These are phyloP conservation scores for Danio tinwini DNA, from an alignment of 2,797 vertebrate species.

Conservation along the genomic window DNA sequence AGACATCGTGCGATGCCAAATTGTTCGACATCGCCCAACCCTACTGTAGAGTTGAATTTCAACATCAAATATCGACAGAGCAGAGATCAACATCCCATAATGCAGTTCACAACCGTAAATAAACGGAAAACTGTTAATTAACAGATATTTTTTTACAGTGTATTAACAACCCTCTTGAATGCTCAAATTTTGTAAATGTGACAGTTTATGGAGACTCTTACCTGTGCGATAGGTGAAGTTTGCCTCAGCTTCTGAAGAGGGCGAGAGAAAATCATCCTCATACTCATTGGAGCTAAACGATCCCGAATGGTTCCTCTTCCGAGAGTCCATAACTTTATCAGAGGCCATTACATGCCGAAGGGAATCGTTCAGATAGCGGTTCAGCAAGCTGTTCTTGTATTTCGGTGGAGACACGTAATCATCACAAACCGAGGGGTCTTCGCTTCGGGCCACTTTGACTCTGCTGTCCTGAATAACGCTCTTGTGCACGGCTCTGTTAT, in stretches of 20 bases:
- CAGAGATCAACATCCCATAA: no score
- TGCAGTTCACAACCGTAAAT: no score
- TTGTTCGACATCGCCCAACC: no score
- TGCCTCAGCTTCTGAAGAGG: slow-evolving; percentile 94
- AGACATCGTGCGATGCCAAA: no score
- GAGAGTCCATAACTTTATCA: slow-evolving; percentile 89
- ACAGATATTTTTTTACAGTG: no score
- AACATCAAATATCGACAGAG: no score
- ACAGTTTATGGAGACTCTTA: slow-evolving; percentile 73
- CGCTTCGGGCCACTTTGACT: slow-evolving; percentile 85
- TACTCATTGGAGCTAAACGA: slow-evolving; percentile 99
- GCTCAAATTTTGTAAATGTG: background rate
- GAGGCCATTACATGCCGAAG: slow-evolving; percentile 96
- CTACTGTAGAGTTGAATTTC: no score
- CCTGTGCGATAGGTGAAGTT: slow-evolving; percentile 96
- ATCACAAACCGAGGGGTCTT: slow-evolving; percentile 84
- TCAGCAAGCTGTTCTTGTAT: slow-evolving; percentile 98
- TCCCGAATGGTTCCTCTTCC: slow-evolving; percentile 96
- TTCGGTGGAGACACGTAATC: slow-evolving; percentile 97
- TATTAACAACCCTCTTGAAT: background rate
- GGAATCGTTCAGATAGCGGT: slow-evolving; percentile 99
- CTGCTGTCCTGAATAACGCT: slow-evolving; percentile 93
- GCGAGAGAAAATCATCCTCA: slow-evolving; percentile 95
- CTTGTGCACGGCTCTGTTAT: slow-evolving; percentile 89
- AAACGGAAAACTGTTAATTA: no score